Evolutionary conservation across 2,888 invertebrate species (phyloP).

Genomic region (Lobophora halterata): DNA sequence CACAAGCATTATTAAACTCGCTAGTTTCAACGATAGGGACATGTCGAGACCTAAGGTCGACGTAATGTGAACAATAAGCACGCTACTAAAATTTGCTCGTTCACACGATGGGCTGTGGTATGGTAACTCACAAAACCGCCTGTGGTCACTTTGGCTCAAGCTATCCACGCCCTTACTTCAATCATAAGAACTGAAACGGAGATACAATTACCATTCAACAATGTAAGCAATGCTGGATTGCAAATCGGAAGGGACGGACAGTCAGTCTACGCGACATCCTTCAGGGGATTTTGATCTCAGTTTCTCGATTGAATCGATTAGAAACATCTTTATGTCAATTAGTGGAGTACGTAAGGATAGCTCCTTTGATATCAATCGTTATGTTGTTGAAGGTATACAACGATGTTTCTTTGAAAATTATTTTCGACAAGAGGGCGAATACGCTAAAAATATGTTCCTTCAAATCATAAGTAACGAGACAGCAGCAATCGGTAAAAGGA

Average conservation of each 20-base stretch:
- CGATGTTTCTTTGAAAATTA: background rate
- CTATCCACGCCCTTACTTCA: background rate
- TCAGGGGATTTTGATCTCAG: background rate
- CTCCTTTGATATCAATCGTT: background rate
- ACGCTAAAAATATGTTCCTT: constrained; percentile 36
- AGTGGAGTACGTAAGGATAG: background rate
- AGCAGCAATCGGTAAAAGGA: constrained; percentile 49
- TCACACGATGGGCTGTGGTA: constrained; percentile 9
- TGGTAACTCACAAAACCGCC: constrained; percentile 2
- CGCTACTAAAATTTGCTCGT: constrained; percentile 5
- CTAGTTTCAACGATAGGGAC: background rate
- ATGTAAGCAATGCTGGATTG: constrained; percentile 1
- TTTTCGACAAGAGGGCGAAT: constrained; percentile 16
- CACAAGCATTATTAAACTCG: constrained; percentile 11
- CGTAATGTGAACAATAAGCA: constrained; percentile 8
- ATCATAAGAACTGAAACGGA: constrained; percentile 7
- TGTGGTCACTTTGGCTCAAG: background rate
- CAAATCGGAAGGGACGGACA: background rate
- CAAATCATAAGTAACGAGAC: constrained; percentile 62
- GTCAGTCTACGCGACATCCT: background rate
- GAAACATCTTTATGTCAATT: constrained; percentile 5
- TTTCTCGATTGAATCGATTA: constrained; percentile 5
- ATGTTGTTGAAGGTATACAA: background rate
- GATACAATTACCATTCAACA: constrained; percentile 2
- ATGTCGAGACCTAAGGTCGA: background rate